Conservation (phyloP, 2,888 invertebrate genomes). For the Sycophila texana region DNA sequence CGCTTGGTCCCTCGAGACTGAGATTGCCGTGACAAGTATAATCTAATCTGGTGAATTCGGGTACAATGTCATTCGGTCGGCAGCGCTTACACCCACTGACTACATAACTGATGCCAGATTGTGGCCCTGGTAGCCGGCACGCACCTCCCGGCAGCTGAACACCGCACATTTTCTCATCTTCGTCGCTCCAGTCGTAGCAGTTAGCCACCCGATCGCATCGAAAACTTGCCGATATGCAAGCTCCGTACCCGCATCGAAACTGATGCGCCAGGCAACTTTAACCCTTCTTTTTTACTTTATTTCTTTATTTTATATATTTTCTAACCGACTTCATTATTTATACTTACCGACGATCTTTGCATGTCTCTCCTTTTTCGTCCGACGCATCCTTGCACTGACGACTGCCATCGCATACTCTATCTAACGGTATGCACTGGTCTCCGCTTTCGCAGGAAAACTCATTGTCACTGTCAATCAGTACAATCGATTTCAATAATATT, state of each 20-base stretch:
- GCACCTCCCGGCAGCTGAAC: constrained; percentile 61
- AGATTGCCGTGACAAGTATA: constrained; percentile 59
- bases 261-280: constrained; percentile 61
- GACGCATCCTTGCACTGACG: constrained; percentile 65
- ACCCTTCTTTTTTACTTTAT: too few species aligned
- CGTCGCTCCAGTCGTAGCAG: constrained; percentile 69
- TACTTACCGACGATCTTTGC: constrained; percentile 57
- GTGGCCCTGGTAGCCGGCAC: constrained; percentile 63
- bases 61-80: constrained; percentile 63
- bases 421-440: constrained; percentile 61
- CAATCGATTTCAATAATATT: too few species aligned
- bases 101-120: constrained; percentile 61
- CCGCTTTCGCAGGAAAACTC: constrained; percentile 64
- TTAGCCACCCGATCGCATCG: constrained; percentile 63
- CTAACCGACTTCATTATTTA: background rate
- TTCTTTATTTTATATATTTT: too few species aligned
- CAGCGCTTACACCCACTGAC: constrained; percentile 60
- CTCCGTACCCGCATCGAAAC: constrained; percentile 66
- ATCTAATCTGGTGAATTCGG: constrained; percentile 64
- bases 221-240: constrained; percentile 60
- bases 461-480: constrained; percentile 44
- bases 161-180: constrained; percentile 63
- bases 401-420: constrained; percentile 63
- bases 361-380: constrained; percentile 62
- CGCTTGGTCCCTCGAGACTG: constrained; percentile 62